Base-by-base conservation (phyloP, 2,113 vertebrate species). In the Columba livia region DNA sequence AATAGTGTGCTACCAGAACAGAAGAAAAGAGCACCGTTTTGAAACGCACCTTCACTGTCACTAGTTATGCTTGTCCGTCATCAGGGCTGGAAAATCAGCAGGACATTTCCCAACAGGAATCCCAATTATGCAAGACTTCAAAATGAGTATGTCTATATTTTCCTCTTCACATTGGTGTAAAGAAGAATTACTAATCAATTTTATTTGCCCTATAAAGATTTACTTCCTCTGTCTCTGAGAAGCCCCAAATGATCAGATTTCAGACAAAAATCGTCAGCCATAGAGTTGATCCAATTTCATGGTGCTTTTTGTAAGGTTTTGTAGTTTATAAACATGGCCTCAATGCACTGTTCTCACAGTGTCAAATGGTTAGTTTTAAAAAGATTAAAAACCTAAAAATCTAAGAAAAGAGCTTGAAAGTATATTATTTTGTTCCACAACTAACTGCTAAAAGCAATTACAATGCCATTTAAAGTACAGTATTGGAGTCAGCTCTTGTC, bases 1-100 rank as follows among this genome's bases (percentile, higher is more conserved):
- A 99, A 96, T 99, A 99, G 97, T 99, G 99, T 47, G 99, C 99
- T 99, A 79, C 60, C 95, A 86, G 77, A 73, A 84, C 84, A 94
- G 89, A 88, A 97, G 75, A 94, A 75, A 96, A 85, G 64, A 94
- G 50, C 42, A 75, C 44, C 9, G 19, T 19, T 65, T 29, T 89
- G 85, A 88, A 95, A 88, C 24, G n/a, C 65, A 90, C 85, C 64
- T 79, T 75, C 72, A 85, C 10, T 6, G n/a, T 15, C 69, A 73
- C 29, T 36, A 18, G 29, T 69, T 26, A 70, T 5, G 32, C 47
- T 44, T 90, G 31, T 32, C 58, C 50, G 40, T 50, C 26, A 36
- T 34, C 69, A 61, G 54, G 61, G 83, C 75, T 78, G 56, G 20
- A 58, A 64, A 64, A 86, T 51, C 69, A 84, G 15, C 3, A 77